phyloP scores from a whole-genome alignment of 2,888 invertebrate genomes.

The Andrena praecox region DNA sequence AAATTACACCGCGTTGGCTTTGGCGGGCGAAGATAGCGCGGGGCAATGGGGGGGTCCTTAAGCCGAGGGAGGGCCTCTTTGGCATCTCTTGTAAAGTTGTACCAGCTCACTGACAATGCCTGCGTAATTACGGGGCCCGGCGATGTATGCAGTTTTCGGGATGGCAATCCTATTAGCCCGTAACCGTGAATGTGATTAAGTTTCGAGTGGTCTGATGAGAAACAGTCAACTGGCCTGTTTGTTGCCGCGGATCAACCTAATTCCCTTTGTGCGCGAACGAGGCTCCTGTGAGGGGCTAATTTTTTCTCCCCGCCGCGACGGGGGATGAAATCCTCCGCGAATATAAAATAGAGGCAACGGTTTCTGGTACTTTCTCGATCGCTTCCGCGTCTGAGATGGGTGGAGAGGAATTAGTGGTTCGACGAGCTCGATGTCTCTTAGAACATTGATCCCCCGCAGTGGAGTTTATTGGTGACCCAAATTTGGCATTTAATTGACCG shows the following conservation, averaged over 20 bases:
- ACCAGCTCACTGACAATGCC: conserved; percentile 35
- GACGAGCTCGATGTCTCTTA: too few relatives aligned
- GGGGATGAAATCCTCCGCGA: neutral
- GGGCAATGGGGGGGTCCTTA: conserved; percentile 42
- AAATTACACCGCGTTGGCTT: conserved; percentile 31
- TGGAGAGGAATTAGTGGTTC: neutral
- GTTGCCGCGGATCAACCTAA: conserved; percentile 24
- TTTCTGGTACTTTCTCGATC: neutral
- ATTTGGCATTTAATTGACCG: too few relatives aligned
- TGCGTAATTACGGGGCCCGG: conserved; percentile 24
- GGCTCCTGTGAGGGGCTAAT: neutral
- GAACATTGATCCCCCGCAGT: too few relatives aligned
- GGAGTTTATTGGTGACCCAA: too few relatives aligned
- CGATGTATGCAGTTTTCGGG: conserved; percentile 45
- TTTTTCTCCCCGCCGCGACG: neutral
- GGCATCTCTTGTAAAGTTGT: conserved; percentile 3
- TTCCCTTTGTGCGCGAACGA: conserved; percentile 3
- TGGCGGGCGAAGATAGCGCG: conserved; percentile 25
- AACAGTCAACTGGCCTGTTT: conserved; percentile 36
- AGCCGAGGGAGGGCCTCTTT: conserved; percentile 3
- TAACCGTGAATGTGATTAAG: conserved; percentile 40
- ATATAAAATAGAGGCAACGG: neutral
- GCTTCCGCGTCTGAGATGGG: neutral
- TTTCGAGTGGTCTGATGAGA: conserved; percentile 40
- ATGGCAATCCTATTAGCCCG: conserved; percentile 35